Evolutionary conservation across 2,113 vertebrate species (phyloP).

Genomic region (Misgurnus anguillicaudatus): DNA sequence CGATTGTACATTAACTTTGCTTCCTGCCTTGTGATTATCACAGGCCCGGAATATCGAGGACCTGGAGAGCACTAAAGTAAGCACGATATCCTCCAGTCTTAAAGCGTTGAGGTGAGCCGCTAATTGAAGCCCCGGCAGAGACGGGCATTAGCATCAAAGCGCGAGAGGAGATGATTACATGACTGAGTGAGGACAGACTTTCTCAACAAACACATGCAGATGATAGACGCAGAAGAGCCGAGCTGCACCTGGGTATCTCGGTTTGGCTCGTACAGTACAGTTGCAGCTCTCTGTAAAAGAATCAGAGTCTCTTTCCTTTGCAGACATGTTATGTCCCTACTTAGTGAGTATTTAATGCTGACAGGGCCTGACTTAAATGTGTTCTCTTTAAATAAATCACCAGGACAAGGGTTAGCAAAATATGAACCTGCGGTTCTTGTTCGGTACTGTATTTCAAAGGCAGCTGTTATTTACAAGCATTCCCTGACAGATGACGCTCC

Average conservation of each 20-base stretch:
- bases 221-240: background rate
- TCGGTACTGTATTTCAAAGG: conserved; percentile 3
- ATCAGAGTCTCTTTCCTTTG: background rate
- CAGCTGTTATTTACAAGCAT: conserved; percentile 43
- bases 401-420: conserved; percentile 29
- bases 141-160: conserved; percentile 70
- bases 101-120: conserved; percentile 62
- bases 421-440: conserved; percentile 16
- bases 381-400: conserved; percentile 23
- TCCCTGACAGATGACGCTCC: conserved; percentile 18
- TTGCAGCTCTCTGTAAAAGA: conserved; percentile 2
- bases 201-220: conserved; percentile 30
- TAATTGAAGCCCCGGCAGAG: conserved; percentile 70
- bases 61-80: conserved; percentile 62
- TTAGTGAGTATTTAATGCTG: background rate
- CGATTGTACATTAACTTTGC: conserved; percentile 66
- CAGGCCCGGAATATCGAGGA: conserved; percentile 60
- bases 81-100: conserved; percentile 64
- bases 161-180: conserved; percentile 60
- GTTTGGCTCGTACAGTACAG: background rate
- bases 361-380: conserved; percentile 2
- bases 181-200: conserved; percentile 39
- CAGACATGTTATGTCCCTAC: conserved; percentile 1
- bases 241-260: conserved; percentile 31
- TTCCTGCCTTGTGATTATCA: conserved; percentile 74